These are phyloP conservation scores for Meteorus sp. DNA, from an alignment of 1,140 invertebrate genomes.

Conservation along the genomic window DNA sequence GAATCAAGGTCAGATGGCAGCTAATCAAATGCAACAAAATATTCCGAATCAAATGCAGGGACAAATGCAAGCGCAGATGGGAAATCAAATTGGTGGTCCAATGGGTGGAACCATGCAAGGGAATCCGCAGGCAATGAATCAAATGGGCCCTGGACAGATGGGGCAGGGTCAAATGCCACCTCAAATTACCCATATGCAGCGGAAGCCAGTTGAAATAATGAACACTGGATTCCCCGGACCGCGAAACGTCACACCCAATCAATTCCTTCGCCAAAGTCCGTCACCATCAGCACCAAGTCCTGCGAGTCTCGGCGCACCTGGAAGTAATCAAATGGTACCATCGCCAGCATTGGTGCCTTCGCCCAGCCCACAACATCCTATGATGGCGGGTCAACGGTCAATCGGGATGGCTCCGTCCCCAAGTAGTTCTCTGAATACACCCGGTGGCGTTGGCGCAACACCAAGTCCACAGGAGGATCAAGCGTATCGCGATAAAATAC, in stretches of 20 bases:
- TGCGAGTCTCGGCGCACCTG: conserved; percentile 64
- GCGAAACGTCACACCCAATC: conserved; percentile 65
- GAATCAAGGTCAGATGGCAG: conserved; percentile 43
- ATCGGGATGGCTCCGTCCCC: conserved; percentile 77
- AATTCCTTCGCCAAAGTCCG: conserved; percentile 71
- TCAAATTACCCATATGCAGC: conserved; percentile 58
- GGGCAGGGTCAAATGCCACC: conserved; percentile 62
- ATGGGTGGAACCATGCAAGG: conserved; percentile 53
- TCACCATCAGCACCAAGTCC: conserved; percentile 72
- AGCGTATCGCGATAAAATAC: conserved; percentile 87
- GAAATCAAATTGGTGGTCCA: conserved; percentile 52
- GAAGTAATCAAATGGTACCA: conserved; percentile 67
- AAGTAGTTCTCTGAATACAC: conserved; percentile 79
- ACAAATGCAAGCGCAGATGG: conserved; percentile 60
- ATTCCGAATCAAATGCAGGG: conserved; percentile 57
- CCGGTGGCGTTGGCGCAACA: conserved; percentile 68
- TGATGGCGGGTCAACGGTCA: conserved; percentile 59
- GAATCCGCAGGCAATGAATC: conserved; percentile 54
- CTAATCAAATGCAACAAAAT: conserved; percentile 51
- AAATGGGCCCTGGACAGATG: conserved; percentile 61
- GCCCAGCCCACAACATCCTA: conserved; percentile 66
- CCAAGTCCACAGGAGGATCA: conserved; percentile 84
- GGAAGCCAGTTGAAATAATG: conserved; percentile 57
- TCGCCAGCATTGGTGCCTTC: conserved; percentile 73
- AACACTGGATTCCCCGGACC: conserved; percentile 58